Percentiles rank a stretch among this genome's conserved stretches.
These are phyloP conservation scores for Phocoena phocoena DNA, from an alignment of 2,113 vertebrate species.

Conservation along the genomic window DNA sequence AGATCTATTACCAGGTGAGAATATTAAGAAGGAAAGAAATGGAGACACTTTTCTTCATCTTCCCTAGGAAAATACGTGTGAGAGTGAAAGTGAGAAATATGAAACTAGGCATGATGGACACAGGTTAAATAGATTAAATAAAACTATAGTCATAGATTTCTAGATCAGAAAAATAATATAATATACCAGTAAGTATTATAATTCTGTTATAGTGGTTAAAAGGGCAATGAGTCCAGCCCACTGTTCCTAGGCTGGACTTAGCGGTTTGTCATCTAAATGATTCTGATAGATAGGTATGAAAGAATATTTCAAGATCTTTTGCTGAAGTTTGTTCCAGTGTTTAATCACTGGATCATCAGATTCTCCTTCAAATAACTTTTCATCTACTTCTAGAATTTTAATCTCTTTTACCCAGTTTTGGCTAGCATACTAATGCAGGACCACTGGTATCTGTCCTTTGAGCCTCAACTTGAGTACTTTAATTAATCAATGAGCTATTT, in stretches of 20 bases:
- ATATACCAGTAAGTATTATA: background rate
- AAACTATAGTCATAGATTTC: background rate
- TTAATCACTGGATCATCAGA: background rate
- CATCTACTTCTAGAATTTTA: constrained; percentile 38
- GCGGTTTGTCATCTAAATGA: background rate
- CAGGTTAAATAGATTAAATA: background rate
- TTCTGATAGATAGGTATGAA: background rate
- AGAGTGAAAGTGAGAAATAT: background rate
- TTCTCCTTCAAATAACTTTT: constrained; percentile 45
- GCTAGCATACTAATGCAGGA: background rate
- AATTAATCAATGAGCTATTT: constrained; percentile 57
- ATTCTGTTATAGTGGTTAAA: background rate
- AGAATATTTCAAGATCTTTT: background rate
- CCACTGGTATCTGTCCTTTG: constrained; percentile 22
- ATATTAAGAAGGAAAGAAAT: background rate
- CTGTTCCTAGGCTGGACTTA: background rate
- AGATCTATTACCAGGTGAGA: background rate
- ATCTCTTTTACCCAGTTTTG: constrained; percentile 37
- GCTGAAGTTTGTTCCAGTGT: background rate
- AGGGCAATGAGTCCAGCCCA: background rate
- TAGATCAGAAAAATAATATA: background rate
- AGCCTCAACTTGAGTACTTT: constrained; percentile 45
- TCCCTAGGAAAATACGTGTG: background rate
- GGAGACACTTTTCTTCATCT: background rate
- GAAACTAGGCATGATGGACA: background rate